phyloP scores from a whole-genome alignment of 1,140 invertebrate genomes.

The Pristionchus pacificus region DNA sequence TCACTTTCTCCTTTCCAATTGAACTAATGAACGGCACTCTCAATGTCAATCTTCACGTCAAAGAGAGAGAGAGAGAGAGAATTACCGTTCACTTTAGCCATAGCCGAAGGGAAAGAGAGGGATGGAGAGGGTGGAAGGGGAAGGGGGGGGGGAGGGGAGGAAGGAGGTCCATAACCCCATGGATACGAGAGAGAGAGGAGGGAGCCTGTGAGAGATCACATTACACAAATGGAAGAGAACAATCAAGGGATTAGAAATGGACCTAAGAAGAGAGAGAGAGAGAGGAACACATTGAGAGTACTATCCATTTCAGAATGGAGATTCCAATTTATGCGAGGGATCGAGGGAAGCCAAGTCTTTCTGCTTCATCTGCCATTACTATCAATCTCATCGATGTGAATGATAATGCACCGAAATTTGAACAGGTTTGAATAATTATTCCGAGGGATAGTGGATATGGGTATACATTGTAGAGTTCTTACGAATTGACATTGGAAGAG shows the following conservation, averaged over 20 bases:
- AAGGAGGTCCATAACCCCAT: not conserved
- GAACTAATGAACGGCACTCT: no score
- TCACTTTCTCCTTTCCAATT: no score
- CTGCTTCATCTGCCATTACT: conserved; percentile 66
- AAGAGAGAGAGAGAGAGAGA: no score
- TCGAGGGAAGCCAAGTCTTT: conserved; percentile 44
- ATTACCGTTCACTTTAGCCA: no score
- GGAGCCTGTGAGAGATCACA: not conserved
- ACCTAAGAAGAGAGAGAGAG: not conserved
- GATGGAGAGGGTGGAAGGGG: conserved; percentile 8
- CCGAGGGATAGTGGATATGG: not conserved
- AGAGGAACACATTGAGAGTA: not conserved
- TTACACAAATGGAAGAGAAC: not conserved
- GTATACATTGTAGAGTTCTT: not conserved
- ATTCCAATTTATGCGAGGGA: conserved; percentile 48
- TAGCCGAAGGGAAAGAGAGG: conserved; percentile 16
- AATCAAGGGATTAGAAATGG: not conserved
- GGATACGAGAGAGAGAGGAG: conserved; percentile 4
- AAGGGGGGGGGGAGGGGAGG: conserved; percentile 1
- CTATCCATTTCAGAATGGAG: conserved; percentile 37
- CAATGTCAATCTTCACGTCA: no score
- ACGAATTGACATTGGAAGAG: conserved; percentile 66
- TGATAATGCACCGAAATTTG: conserved; percentile 85
- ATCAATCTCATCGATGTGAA: conserved; percentile 85
- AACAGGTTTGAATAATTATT: conserved; percentile 68